Evolutionary conservation across 2,888 invertebrate species (phyloP), one percentile per base, ranked within the genome.

Genomic region (Agrilus cyanescens): DNA sequence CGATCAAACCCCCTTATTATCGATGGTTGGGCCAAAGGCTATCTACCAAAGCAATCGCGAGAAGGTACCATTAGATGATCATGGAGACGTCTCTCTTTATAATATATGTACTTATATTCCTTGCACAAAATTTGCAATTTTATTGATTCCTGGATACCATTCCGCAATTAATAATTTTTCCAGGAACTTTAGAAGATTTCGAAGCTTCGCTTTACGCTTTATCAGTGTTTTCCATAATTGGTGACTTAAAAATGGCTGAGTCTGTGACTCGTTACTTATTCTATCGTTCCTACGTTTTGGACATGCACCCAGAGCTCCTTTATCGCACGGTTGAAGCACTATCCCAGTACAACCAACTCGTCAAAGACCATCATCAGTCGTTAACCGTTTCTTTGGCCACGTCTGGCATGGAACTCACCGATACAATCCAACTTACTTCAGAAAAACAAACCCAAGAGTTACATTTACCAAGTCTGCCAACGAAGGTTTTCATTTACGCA

Each of bases 321-420:
- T 78, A 76, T 53, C 68, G 70, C 6, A 75, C 78, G 1, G 74
- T 78, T 0, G 75, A 76, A 50, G 75, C 77, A 0, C 77, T 79
- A 3, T 70, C 75, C 0, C 69, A 72, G 42, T 79, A 76, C 52
- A 75, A 76, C 15, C 67, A 71, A 0, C 55, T 78, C 16, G 76
- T 76, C 1, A 72, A 72, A 53, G 78, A 79, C 48, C 69, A 73
- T 20, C 78, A 78, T 50, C 67, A 79, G 36, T 72, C 76, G 0
- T 63, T 80, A 4, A 79, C 79, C 1, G 75, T 80, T 1, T 79
- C 79, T 0, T 57, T 80, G n/a, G 80, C 80, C 1, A 80, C 80
- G 12, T 79, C 79, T 0, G 79, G 79, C 3, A 80, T 80, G 80
- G 80, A 80, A 52, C 60, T 80, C n/a, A 80, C 80, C 0, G 80